Evolutionary conservation across 2,113 vertebrate genomes (phyloP).

Genomic region (Dinomys branickii): DNA sequence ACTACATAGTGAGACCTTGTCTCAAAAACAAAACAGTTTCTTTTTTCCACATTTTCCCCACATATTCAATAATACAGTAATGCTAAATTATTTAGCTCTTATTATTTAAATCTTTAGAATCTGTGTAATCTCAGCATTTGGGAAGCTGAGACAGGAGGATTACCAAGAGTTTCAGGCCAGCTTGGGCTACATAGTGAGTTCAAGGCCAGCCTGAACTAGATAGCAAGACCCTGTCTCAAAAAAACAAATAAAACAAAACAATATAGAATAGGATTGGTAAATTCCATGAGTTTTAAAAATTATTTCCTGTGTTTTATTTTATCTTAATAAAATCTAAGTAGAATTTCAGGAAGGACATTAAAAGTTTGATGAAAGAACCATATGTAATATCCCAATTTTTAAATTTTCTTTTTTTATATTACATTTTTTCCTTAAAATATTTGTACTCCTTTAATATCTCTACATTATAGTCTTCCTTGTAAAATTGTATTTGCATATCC

Average conservation of each 20-base stretch:
- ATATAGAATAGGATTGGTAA: neutral
- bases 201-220: neutral
- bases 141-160: neutral
- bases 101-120: conserved; percentile 34
- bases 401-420: neutral
- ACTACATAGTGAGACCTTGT: neutral
- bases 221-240: neutral
- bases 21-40: neutral
- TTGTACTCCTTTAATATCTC: conserved; percentile 31
- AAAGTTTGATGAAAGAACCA: neutral
- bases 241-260: neutral
- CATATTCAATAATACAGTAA: neutral
- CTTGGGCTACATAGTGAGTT: neutral
- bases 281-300: neutral
- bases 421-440: neutral
- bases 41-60: neutral
- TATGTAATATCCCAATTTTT: neutral
- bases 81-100: conserved; percentile 14
- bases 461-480: conserved; percentile 41
- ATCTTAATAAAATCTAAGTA: conserved; percentile 35
- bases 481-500: conserved; percentile 49
- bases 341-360: neutral
- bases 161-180: neutral
- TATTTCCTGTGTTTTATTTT: conserved; percentile 56
- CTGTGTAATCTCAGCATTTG: neutral